phyloP scores from a whole-genome alignment of 1,140 invertebrate species.

The Globodera rostochiensis region DNA sequence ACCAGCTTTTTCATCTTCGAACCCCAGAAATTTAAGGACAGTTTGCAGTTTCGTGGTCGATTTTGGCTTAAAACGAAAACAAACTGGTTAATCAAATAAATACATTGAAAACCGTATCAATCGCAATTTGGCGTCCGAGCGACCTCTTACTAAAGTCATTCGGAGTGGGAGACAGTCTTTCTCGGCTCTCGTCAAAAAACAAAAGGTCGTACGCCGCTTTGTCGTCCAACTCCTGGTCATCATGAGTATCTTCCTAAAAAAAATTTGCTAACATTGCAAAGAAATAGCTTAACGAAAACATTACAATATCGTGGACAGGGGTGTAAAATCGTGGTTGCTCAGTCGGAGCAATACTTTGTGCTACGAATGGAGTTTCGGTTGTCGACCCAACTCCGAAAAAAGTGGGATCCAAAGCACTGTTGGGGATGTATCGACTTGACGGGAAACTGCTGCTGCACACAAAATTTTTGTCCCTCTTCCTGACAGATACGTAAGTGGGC shows the following conservation, averaged over 20 bases:
- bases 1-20: background rate
- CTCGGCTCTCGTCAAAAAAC: background rate
- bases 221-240: background rate
- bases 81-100: slow-evolving; percentile 6
- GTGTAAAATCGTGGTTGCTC: slow-evolving; percentile 11
- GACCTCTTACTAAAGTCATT: background rate
- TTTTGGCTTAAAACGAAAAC: slow-evolving; percentile 14
- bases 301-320: background rate
- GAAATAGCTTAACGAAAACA: background rate
- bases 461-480: slow-evolving; percentile 9
- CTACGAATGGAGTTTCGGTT: background rate
- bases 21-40: slow-evolving; percentile 19
- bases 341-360: too few species aligned
- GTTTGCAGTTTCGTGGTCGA: slow-evolving; percentile 1
- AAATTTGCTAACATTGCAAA: slow-evolving; percentile 16
- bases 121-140: slow-evolving; percentile 6
- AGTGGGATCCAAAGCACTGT: background rate
- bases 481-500: slow-evolving; percentile 20
- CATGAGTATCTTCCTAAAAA: background rate
- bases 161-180: background rate
- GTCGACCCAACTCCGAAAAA: background rate
- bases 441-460: slow-evolving; percentile 30
- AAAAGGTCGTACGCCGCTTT: background rate
- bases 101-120: background rate
- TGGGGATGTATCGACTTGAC: background rate